Evolutionary conservation across 2,888 invertebrate species (phyloP).

Genomic region (Notocelia uddmanniana): DNA sequence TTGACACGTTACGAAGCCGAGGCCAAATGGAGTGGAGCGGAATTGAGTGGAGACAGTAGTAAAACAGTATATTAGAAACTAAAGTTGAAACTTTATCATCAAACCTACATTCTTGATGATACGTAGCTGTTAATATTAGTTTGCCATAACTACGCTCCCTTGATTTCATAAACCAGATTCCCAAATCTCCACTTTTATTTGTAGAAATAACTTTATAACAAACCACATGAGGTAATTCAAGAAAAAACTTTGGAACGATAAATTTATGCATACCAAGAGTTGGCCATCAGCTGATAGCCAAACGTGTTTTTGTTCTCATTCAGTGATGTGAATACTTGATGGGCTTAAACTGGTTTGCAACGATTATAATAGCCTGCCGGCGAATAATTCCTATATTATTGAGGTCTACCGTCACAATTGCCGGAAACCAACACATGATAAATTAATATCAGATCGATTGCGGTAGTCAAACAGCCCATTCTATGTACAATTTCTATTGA

Average conservation of each 20-base stretch:
- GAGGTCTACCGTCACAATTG: not conserved
- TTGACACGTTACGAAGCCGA: not conserved
- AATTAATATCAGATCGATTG: not conserved
- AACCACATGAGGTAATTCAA: constrained; percentile 68
- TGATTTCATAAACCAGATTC: not conserved
- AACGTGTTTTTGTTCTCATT: constrained; percentile 72
- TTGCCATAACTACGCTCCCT: no score
- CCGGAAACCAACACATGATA: no score
- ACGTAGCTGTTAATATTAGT: no score
- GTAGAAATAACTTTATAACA: constrained; percentile 16
- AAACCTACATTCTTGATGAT: no score
- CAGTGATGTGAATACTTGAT: constrained; percentile 54
- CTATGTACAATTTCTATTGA: not conserved
- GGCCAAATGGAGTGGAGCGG: no score
- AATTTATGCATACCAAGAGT: constrained; percentile 70
- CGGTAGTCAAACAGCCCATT: not conserved
- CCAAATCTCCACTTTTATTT: not conserved
- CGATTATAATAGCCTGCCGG: constrained; percentile 34
- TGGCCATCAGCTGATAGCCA: constrained; percentile 77
- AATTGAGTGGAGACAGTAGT: no score
- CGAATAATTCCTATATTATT: constrained; percentile 20
- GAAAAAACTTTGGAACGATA: constrained; percentile 51
- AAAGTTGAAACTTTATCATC: no score
- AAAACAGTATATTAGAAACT: no score
- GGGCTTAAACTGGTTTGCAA: constrained; percentile 31